A percentile compares a stretch with the other conserved stretches of the same genome.
Conservation (phyloP, 2,113 vertebrate species). For the Neomonachus schauinslandi region DNA sequence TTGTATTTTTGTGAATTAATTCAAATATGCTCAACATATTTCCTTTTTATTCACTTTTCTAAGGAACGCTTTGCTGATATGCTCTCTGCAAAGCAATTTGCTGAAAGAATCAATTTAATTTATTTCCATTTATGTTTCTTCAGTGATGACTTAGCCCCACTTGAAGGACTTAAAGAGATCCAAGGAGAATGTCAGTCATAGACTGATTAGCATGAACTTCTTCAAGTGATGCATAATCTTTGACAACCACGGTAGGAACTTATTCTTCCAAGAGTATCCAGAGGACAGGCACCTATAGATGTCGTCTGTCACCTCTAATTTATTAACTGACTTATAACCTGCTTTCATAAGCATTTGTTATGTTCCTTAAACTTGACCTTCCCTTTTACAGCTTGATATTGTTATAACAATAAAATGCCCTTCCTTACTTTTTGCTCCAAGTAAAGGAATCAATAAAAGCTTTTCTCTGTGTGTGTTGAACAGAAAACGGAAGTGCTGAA, state of each 20-base stretch:
- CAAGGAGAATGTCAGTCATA: constrained; percentile 87
- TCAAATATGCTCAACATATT: not conserved
- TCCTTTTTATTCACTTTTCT: constrained; percentile 34
- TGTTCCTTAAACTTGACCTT: constrained; percentile 77
- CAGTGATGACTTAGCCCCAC: constrained; percentile 35
- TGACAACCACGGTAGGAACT: constrained; percentile 81
- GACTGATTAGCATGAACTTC: constrained; percentile 84
- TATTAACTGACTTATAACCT: constrained; percentile 77
- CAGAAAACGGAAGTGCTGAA: constrained; percentile 32
- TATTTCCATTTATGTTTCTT: constrained; percentile 75
- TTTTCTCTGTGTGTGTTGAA: not conserved
- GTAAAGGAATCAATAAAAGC: constrained; percentile 71
- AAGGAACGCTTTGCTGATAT: constrained; percentile 44
- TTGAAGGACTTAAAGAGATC: constrained; percentile 75
- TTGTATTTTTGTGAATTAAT: constrained; percentile 50
- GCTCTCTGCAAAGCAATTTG: constrained; percentile 52
- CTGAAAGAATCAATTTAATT: constrained; percentile 75
- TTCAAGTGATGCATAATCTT: constrained; percentile 80
- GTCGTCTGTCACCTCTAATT: constrained; percentile 84
- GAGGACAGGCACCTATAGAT: constrained; percentile 80
- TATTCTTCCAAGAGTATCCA: constrained; percentile 81
- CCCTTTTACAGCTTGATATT: constrained; percentile 44
- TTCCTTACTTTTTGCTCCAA: not conserved
- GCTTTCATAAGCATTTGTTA: constrained; percentile 68
- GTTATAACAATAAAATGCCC: constrained; percentile 58